These are phyloP conservation scores for Phalanger gymnotis DNA, from an alignment of 2,797 vertebrate genomes.

Conservation along the genomic window DNA sequence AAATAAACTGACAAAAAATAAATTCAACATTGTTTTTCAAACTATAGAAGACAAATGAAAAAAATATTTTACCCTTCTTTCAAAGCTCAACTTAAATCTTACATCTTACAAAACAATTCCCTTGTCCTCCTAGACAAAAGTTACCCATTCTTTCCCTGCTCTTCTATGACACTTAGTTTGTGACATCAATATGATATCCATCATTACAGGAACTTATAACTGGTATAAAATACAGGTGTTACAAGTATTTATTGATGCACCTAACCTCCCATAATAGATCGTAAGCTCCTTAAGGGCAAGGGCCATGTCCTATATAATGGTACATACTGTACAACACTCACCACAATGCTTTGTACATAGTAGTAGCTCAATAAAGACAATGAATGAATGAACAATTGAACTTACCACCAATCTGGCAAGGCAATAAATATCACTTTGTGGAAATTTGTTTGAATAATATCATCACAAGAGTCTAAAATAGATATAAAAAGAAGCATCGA, in stretches of 20 bases:
- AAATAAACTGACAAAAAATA: no score
- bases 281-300: background rate
- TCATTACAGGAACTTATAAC: background rate
- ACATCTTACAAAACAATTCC: background rate
- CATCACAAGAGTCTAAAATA: background rate
- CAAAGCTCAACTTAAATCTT: background rate
- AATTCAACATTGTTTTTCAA: no score
- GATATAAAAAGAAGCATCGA: conserved; percentile 26
- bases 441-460: background rate
- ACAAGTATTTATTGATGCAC: background rate
- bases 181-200: background rate
- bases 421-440: background rate
- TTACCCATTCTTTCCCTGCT: background rate
- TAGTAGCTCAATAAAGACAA: background rate
- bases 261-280: background rate
- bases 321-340: background rate
- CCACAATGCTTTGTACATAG: background rate
- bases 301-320: background rate
- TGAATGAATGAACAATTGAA: background rate
- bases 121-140: background rate
- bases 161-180: background rate
- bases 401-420: background rate
- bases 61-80: background rate
- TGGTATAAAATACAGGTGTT: background rate
- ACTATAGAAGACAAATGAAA: no score